A percentile compares a stretch with the other conserved stretches of the same genome.
These are phyloP conservation scores for Drosophila histrio DNA, from an alignment of 2,888 invertebrate species.

Conservation along the genomic window DNA sequence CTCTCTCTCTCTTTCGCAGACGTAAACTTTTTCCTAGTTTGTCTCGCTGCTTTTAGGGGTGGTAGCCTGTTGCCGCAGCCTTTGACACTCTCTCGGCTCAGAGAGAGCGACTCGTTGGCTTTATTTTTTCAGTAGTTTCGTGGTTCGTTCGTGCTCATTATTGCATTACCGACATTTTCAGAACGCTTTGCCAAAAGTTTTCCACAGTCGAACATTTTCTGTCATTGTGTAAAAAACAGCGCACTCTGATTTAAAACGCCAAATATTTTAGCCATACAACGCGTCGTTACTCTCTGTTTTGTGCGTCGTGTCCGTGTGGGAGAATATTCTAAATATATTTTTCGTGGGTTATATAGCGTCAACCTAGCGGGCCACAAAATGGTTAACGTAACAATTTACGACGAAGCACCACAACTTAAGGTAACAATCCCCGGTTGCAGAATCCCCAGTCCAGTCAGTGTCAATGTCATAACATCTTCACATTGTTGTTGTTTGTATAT, in stretches of 20 bases:
- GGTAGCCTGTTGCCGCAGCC: slow-evolving; percentile 60
- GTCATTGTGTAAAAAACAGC: slow-evolving; percentile 48
- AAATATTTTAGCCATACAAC: slow-evolving; percentile 52
- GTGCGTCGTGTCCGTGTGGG: slow-evolving; percentile 54
- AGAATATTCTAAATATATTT: slow-evolving; percentile 39
- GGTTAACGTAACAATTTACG: slow-evolving; percentile 82
- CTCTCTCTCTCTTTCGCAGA: slow-evolving; percentile 1
- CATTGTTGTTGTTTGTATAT: slow-evolving; percentile 13
- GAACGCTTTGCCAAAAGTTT: slow-evolving; percentile 60
- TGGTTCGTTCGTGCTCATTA: slow-evolving; percentile 41
- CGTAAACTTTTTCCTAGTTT: slow-evolving; percentile 38
- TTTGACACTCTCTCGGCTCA: slow-evolving; percentile 33
- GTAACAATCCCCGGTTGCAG: slow-evolving; percentile 54
- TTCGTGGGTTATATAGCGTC: slow-evolving; percentile 50
- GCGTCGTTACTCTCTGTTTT: slow-evolving; percentile 47
- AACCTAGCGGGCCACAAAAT: slow-evolving; percentile 71
- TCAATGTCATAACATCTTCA: slow-evolving; percentile 25
- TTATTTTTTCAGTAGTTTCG: slow-evolving; percentile 37
- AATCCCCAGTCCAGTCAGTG: slow-evolving; percentile 1
- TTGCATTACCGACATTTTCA: slow-evolving; percentile 60
- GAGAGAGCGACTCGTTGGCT: slow-evolving; percentile 17
- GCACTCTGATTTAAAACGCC: slow-evolving; percentile 30
- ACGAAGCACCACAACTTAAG: slow-evolving; percentile 80
- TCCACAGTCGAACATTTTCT: slow-evolving; percentile 60
- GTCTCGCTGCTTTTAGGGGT: slow-evolving; percentile 58